Base-by-base conservation (phyloP, 2,888 invertebrate species). In the Microctonus brassicae region DNA sequence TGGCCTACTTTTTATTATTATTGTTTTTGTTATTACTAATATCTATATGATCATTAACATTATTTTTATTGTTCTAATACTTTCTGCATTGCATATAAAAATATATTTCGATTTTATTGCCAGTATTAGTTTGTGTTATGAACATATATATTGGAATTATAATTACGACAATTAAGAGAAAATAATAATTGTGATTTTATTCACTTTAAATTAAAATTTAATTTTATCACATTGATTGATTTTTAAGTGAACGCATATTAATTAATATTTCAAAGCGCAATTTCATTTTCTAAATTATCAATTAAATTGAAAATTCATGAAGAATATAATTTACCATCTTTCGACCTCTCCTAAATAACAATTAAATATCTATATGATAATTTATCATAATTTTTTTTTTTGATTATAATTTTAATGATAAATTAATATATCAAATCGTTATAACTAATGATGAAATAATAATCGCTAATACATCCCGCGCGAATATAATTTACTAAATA, bases 281-380 rank as follows among this genome's bases (percentile, higher is more conserved):
- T 67, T 55, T 64, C 58, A 75, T 73, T 53, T 70, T 69, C 65
- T 67, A 69, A n/a, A 77, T 61, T 70, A 69, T 73, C 70, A 33
- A 67, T 69, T 53, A 64, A 69, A 67, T 64, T 58, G 26, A 20
- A 20, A 47, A n/a, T 2, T 39, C 36, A 61, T 36, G 11, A 24
- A 47, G 10, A 55, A 62, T 1, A 9, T 34, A 11, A 34, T 61
- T 42, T 29, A 61, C 1, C 24, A n/a, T 24, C n/a, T 39, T 55
- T 57, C 10, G 20, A 55, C 55, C 53, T 7, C 55, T 24, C 10
- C 39, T n/a, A n/a, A n/a, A n/a, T n/a, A 62, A 1, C 20, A 53
- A 36, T 26, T 24, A 22, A 67, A 58, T 58, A 29, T 70, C 55
- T 63, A n/a, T n/a, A n/a, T 29, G 47, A 39, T 58, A 53, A 53